These are phyloP conservation scores for Plebejus anna DNA, from an alignment of 2,888 invertebrate genomes.

Conservation along the genomic window DNA sequence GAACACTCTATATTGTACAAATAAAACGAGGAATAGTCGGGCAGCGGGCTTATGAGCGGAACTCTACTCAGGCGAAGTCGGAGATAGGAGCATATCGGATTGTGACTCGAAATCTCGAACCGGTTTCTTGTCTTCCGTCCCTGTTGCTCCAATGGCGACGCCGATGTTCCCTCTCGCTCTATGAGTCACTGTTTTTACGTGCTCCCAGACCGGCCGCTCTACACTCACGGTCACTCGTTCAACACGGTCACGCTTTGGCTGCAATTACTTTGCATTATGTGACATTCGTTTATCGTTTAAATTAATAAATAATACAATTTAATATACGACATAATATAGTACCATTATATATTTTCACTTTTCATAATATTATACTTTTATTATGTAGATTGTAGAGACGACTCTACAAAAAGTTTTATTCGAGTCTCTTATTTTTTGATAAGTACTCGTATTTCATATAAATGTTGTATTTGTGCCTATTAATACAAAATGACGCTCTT, in stretches of 20 bases:
- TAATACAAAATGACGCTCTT: too few species aligned
- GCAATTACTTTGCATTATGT: constrained; percentile 68
- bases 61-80: constrained; percentile 64
- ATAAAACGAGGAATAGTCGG: constrained; percentile 37
- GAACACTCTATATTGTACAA: constrained; percentile 30
- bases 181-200: constrained; percentile 77
- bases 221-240: constrained; percentile 77
- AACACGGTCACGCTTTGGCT: constrained; percentile 74
- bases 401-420: background rate
- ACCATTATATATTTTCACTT: too few species aligned
- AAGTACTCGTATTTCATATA: too few species aligned
- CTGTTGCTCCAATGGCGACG: constrained; percentile 51
- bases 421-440: background rate
- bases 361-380: too few species aligned
- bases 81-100: constrained; percentile 73
- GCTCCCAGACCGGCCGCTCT: constrained; percentile 61
- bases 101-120: constrained; percentile 78
- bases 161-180: constrained; percentile 63
- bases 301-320: constrained; percentile 57
- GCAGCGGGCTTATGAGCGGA: constrained; percentile 52
- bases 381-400: background rate
- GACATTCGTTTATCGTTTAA: constrained; percentile 72
- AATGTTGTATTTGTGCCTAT: too few species aligned
- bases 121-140: constrained; percentile 67
- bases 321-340: background rate